Base-by-base conservation (phyloP, 2,113 vertebrate genomes). In the Zapornia atra region DNA sequence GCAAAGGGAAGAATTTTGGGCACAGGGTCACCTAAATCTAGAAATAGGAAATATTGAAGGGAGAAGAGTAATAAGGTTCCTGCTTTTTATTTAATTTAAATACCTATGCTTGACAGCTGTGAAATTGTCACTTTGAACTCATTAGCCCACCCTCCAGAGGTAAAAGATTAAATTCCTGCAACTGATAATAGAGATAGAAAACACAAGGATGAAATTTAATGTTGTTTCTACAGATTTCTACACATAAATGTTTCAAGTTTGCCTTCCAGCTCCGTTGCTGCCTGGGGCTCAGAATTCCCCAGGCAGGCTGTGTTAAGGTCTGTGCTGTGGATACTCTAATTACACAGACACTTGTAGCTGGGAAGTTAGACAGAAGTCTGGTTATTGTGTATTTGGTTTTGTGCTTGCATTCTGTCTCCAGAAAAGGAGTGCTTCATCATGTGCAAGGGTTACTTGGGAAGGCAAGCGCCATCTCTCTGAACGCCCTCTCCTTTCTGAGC, bases 301-400 rank as follows among this genome's bases (percentile, higher is more conserved):
- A 68, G 36, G 25, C 16, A 72, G 44, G 8, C 20, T 88, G 5
- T 40, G 10, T n/a, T 60, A 36, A 85, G 34, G 29, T 38, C 29
- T 64, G 0, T 76, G 48, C 34, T 85, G 18, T 26, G n/a, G 24
- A 38, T 51, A 44, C 12, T 80, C 38, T 70, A 66, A 57, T 57
- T 24, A 10, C 15, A 36, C 6, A 40, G 25, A 38, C 6, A 12
- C 17, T 76, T 2, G 1, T 8, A 68, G 4, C 16, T 3, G 1
- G 28, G 46, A 83, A 73, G 51, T 82, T 36, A 59, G 16, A 12
- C 38, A 38, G 16, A 36, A 66, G 12, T 40, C 34, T 60, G 24
- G 22, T 82, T 65, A 16, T 42, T 85, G 73, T 57, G 26, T 54
- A 9, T 59, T 59, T 82, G 14, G 7, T 48, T 64, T 69, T 42